Conservation (phyloP, 2,113 vertebrate genomes). For the Petrocephalus microphthalmus region DNA sequence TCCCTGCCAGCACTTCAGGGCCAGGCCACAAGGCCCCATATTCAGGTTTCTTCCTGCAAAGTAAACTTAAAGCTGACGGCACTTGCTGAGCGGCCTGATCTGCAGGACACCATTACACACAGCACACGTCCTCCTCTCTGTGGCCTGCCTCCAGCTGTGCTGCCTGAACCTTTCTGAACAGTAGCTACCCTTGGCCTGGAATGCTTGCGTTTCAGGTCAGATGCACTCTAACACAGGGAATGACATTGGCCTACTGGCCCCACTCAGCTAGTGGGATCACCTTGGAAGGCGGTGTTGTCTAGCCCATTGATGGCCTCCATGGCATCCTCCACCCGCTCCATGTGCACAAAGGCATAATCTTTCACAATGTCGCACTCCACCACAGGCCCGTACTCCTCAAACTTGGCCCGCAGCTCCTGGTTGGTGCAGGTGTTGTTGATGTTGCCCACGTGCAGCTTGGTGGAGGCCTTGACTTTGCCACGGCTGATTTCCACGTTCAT, state of each 20-base stretch:
- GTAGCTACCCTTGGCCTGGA: slow-evolving; percentile 3
- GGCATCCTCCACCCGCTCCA: slow-evolving; percentile 90
- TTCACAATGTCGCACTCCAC: slow-evolving; percentile 94
- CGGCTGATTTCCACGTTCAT: slow-evolving; percentile 92
- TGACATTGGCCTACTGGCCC: slow-evolving; percentile 12
- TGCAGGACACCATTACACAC: neutral
- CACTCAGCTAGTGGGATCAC: slow-evolving; percentile 59
- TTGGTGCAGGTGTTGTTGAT: slow-evolving; percentile 79
- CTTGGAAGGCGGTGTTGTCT: slow-evolving; percentile 89
- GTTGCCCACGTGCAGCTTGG: slow-evolving; percentile 91
- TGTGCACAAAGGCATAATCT: slow-evolving; percentile 95
- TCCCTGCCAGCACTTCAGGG: neutral
- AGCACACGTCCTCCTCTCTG: neutral
- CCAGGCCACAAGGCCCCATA: neutral
- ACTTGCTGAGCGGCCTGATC: neutral
- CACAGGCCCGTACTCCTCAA: slow-evolving; percentile 86
- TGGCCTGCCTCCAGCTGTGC: neutral
- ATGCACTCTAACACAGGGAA: neutral
- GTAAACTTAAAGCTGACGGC: neutral
- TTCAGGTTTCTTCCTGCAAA: neutral
- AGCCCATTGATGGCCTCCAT: slow-evolving; percentile 87
- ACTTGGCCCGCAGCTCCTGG: slow-evolving; percentile 85
- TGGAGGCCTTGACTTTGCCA: slow-evolving; percentile 81
- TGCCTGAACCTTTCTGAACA: neutral
- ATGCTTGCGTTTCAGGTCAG: neutral